Evolutionary conservation across 2,888 invertebrate genomes (phyloP), one percentile per base, ranked within the genome.

Genomic region (Metallyticus violacea): DNA sequence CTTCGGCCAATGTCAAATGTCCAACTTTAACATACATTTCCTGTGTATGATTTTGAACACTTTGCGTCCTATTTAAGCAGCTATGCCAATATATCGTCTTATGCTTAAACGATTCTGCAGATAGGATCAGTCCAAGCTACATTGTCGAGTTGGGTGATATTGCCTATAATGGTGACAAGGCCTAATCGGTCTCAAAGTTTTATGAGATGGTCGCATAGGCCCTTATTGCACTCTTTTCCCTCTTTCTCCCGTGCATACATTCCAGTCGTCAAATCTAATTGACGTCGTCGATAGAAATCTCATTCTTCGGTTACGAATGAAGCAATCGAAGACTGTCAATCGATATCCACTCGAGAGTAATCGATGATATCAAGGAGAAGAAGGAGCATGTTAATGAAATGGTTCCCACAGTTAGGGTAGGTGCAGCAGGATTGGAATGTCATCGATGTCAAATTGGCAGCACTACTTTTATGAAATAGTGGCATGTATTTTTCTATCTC

Each of bases 191-290:
- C 2, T 62, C 22, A 22, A 62, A 62, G 9, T 15, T 15, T 9
- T 62, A 22, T 62, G 22, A 62, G 15, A 62, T 22, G 40, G 40
- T 62, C 40, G 9, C 40, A 62, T 62, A 62, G 40, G 22, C 40
- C 40, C 15, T 62, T 62, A 62, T 62, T 62, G 40, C 40, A 62
- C 40, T 62, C 9, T 15, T n/a, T 62, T 62, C 40, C 22, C 3
- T 62, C 40, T 2, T 6, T 62, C 40, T 62, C 40, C 40, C 40
- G 22, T 62, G 40, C 83, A 83, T 77, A 77, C 83, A 83, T 83
- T 83, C 83, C 83, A 28, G 77, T 83, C 77, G 83, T 83, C 83
- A 83, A 83, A 83, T 77, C 83, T 83, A 83, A 83, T 83, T 83
- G 83, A 77, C 83, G 77, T 83, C 77, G 26, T 26, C 76, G 83